A percentile compares a stretch with the other conserved stretches of the same genome.
Evolutionary conservation across 2,113 vertebrate genomes (phyloP).

Genomic region (Pseudonaja textilis): DNA sequence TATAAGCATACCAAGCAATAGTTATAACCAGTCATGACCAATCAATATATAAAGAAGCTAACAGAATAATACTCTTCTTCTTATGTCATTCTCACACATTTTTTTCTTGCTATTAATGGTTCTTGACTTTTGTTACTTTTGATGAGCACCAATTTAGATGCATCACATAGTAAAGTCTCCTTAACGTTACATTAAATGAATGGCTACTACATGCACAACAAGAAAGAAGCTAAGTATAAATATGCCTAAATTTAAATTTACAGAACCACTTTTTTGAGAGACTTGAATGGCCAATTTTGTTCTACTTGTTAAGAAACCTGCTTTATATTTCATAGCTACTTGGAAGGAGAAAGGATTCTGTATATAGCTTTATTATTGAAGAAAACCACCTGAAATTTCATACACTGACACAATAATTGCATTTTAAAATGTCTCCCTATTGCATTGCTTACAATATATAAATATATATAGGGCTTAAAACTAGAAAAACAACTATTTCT

Average conservation of each 20-base stretch:
- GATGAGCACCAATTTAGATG: neutral
- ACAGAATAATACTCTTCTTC: neutral
- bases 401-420: neutral
- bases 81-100: neutral
- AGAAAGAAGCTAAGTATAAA: slow-evolving; percentile 41
- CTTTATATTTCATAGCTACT: slow-evolving; percentile 18
- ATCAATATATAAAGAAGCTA: neutral
- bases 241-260: slow-evolving; percentile 49
- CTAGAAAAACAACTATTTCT: slow-evolving; percentile 3
- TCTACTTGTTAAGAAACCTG: slow-evolving; percentile 29
- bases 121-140: neutral
- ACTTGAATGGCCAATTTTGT: slow-evolving; percentile 47
- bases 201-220: slow-evolving; percentile 13
- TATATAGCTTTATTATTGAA: slow-evolving; percentile 26
- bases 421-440: slow-evolving; percentile 35
- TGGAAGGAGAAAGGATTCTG: neutral
- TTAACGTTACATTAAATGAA: slow-evolving; percentile 19
- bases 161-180: slow-evolving; percentile 9
- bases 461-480: neutral
- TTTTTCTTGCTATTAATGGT: neutral
- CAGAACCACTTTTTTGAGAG: slow-evolving; percentile 34
- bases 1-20: neutral
- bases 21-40: neutral
- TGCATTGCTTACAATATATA: slow-evolving; percentile 16
- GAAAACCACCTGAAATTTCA: neutral